Evolutionary conservation across 2,797 vertebrate species (phyloP).

Genomic region (Schizopygopsis pylzovi): DNA sequence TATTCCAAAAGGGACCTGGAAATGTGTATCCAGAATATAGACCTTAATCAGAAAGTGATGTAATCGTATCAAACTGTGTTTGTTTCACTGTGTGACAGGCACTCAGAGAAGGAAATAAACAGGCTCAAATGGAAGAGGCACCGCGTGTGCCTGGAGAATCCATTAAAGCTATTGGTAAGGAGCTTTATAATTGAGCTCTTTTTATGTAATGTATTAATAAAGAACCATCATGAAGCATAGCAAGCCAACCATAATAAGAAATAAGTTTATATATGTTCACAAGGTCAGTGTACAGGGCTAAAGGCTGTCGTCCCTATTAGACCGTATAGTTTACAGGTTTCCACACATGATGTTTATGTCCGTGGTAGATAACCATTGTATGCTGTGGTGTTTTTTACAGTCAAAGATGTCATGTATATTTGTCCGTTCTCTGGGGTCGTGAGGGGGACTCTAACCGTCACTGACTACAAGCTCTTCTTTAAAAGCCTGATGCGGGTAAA

Average conservation of each 20-base stretch:
- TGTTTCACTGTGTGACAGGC: constrained; percentile 70
- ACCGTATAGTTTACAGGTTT: not conserved
- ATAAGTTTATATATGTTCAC: not conserved
- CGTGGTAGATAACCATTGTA: not conserved
- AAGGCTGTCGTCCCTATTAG: not conserved
- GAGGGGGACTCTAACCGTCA: constrained; percentile 90
- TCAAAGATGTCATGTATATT: constrained; percentile 95
- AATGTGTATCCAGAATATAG: not conserved
- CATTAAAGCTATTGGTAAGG: constrained; percentile 87
- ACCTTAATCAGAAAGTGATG: not conserved
- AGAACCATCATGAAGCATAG: not conserved
- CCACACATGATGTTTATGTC: not conserved
- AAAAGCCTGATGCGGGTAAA: constrained; percentile 87
- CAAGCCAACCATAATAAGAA: not conserved
- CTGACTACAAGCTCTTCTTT: constrained; percentile 95
- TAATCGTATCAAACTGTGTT: not conserved
- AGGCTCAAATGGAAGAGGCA: constrained; percentile 88
- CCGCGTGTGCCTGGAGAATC: constrained; percentile 92
- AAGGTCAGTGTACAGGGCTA: not conserved
- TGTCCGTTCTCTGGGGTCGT: constrained; percentile 93
- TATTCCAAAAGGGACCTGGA: not conserved
- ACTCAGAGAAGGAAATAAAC: constrained; percentile 85
- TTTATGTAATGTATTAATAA: not conserved
- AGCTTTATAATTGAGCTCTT: not conserved
- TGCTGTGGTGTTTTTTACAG: constrained; percentile 74